Conservation (phyloP, 2,888 invertebrate genomes). For the Callimorpha dominula region DNA sequence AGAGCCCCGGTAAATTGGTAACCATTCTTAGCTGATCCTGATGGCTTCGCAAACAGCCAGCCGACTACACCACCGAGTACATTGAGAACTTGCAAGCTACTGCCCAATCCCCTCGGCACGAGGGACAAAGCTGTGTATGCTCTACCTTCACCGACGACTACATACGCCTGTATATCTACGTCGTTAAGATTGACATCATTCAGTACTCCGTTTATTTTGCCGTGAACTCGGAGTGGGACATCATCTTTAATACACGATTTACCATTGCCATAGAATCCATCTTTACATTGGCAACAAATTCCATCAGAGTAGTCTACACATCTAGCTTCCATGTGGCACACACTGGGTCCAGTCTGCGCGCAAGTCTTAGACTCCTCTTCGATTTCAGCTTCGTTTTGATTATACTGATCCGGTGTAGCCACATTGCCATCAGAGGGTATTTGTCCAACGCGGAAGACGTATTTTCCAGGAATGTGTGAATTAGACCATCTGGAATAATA, state of each 20-base stretch:
- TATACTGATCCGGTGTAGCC: slow-evolving; percentile 88
- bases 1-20: slow-evolving; percentile 96
- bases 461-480: slow-evolving; percentile 93
- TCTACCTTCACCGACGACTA: slow-evolving; percentile 94
- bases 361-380: slow-evolving; percentile 86
- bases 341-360: slow-evolving; percentile 88
- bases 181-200: slow-evolving; percentile 92
- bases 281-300: slow-evolving; percentile 95
- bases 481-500: slow-evolving; percentile 92
- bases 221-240: slow-evolving; percentile 94
- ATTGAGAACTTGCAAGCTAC: slow-evolving; percentile 93
- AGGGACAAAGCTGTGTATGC: slow-evolving; percentile 96
- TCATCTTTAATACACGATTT: slow-evolving; percentile 94
- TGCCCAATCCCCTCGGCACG: slow-evolving; percentile 91
- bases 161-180: slow-evolving; percentile 96
- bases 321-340: slow-evolving; percentile 93
- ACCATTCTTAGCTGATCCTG: slow-evolving; percentile 93
- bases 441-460: slow-evolving; percentile 94
- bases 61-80: slow-evolving; percentile 95
- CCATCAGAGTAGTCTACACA: slow-evolving; percentile 94
- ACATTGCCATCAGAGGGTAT: slow-evolving; percentile 88
- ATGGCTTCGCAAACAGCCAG: slow-evolving; percentile 96
- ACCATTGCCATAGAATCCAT: slow-evolving; percentile 97
- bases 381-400: slow-evolving; percentile 75
- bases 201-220: slow-evolving; percentile 94